Percentiles rank a stretch among this genome's conserved stretches.
phyloP scores from a whole-genome alignment of 2,888 invertebrate species.

The Polyommatus iphigenia region DNA sequence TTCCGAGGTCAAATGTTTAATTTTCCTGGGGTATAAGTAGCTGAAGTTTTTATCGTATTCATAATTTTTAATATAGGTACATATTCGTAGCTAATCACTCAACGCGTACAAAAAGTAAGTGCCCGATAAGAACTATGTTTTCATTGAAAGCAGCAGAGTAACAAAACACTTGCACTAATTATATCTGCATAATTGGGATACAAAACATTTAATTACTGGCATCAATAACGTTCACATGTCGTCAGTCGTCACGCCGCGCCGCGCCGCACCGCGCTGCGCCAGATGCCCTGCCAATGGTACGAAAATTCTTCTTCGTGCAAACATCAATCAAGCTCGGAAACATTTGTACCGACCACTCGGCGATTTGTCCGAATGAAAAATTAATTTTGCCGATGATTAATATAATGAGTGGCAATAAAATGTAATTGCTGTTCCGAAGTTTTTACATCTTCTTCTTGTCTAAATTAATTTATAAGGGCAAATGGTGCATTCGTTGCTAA shows the following conservation, averaged over 20 bases:
- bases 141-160: not conserved
- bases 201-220: constrained; percentile 28
- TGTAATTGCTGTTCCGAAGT: constrained; percentile 77
- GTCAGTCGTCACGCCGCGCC: constrained; percentile 34
- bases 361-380: constrained; percentile 79
- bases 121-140: not conserved
- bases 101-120: not conserved
- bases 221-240: constrained; percentile 38
- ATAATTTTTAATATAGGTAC: too few species aligned
- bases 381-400: constrained; percentile 79
- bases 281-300: constrained; percentile 39
- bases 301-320: constrained; percentile 56
- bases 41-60: too few species aligned
- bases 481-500: constrained; percentile 36
- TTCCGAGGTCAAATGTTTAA: too few species aligned
- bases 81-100: too few species aligned
- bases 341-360: constrained; percentile 69
- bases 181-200: constrained; percentile 29
- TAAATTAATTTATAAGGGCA: constrained; percentile 71
- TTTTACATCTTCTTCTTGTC: constrained; percentile 78
- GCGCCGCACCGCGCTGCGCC: not conserved
- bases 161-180: constrained; percentile 22
- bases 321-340: constrained; percentile 71
- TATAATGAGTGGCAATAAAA: constrained; percentile 76
- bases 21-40: too few species aligned